Percentiles rank a stretch among this genome's conserved stretches.
phyloP scores from a whole-genome alignment of 2,113 vertebrate genomes.

The Emydura subglobosa region DNA sequence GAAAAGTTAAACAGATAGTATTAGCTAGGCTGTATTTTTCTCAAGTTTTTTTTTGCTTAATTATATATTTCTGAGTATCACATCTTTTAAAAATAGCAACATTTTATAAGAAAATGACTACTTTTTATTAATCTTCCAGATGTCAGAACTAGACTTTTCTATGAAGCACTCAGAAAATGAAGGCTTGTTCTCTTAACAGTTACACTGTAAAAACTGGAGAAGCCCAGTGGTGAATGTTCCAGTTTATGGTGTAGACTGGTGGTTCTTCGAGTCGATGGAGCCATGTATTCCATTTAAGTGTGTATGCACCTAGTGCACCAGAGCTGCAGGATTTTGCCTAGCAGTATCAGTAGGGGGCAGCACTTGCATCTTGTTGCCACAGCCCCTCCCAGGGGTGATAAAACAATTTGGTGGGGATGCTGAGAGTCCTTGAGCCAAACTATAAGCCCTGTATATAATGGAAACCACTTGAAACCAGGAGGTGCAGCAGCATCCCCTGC shows the following conservation, averaged over 20 bases:
- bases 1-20: neutral
- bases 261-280: neutral
- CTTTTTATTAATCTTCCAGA: neutral
- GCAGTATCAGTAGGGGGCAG: neutral
- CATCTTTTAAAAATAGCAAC: neutral
- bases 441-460: too few species aligned
- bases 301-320: neutral
- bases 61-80: neutral
- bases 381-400: neutral
- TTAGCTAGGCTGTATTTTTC: neutral
- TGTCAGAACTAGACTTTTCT: neutral
- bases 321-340: neutral
- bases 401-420: neutral
- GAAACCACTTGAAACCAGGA: too few species aligned
- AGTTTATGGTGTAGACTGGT: neutral
- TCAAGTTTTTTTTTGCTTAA: neutral
- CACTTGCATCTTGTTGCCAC: neutral
- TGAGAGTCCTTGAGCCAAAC: too few species aligned
- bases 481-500: too few species aligned
- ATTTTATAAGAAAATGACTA: neutral
- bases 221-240: neutral
- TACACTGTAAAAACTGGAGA: neutral
- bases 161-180: neutral
- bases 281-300: neutral
- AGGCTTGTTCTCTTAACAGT: neutral